A percentile compares a stretch with the other conserved stretches of the same genome.
Conservation (phyloP, 2,113 vertebrate species). For the Lepus europaeus region DNA sequence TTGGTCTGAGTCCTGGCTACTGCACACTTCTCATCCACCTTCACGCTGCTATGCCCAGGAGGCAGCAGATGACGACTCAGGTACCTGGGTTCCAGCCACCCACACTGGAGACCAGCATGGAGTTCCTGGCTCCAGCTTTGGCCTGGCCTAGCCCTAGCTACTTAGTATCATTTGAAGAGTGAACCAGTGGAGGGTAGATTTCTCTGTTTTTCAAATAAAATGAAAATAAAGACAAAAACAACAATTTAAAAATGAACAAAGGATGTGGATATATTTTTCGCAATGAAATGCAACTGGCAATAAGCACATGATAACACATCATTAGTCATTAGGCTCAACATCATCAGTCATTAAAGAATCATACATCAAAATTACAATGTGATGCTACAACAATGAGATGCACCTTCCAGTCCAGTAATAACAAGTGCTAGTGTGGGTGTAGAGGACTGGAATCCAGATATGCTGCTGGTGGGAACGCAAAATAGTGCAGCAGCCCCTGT, state of each 20-base stretch:
- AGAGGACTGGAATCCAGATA: neutral
- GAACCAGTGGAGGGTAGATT: no score
- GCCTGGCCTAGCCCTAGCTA: no score
- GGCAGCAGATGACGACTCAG: no score
- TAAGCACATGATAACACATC: neutral
- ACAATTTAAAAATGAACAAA: conserved; percentile 16
- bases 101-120: no score
- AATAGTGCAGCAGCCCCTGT: neutral
- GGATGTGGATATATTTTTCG: conserved; percentile 19
- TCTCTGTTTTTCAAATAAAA: no score
- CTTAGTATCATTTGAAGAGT: no score
- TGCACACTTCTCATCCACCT: no score
- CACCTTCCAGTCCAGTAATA: neutral
- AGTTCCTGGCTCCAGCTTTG: no score
- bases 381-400: neutral
- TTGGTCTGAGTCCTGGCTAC: no score
- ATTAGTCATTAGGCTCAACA: neutral
- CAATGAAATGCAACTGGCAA: neutral
- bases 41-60: no score
- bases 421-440: neutral
- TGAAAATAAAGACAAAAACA: neutral
- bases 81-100: no score
- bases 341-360: conserved; percentile 19
- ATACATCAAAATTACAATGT: neutral
- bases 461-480: neutral